A percentile compares a stretch with the other conserved stretches of the same genome.
Conservation (phyloP, 2,797 vertebrate genomes). For the Chelonia mydas region DNA sequence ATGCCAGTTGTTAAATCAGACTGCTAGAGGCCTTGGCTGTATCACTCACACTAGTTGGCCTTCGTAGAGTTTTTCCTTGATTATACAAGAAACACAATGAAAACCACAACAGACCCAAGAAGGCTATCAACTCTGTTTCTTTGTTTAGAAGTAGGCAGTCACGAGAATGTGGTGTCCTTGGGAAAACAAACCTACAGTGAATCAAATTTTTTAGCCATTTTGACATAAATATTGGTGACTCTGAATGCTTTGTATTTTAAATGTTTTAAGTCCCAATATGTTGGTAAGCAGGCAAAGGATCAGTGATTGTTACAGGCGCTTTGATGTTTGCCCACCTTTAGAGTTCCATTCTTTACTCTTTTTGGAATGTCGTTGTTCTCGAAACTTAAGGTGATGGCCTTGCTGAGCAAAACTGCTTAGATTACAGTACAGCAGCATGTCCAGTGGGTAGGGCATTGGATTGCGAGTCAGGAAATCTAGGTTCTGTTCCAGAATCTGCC, state of each 20-base stretch:
- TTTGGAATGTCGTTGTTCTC: not conserved
- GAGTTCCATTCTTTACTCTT: not conserved
- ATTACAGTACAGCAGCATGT: not conserved
- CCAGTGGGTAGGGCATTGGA: not conserved
- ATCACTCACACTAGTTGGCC: not conserved
- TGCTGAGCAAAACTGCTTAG: not conserved
- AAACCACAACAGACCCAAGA: not conserved
- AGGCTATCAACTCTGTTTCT: not conserved
- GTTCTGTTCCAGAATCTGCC: not conserved
- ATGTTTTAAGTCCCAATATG: not conserved
- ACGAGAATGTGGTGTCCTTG: constrained; percentile 18
- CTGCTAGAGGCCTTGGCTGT: not conserved
- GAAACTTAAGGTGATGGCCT: not conserved
- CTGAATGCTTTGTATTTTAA: not conserved
- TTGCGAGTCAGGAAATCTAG: not conserved
- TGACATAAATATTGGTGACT: not conserved
- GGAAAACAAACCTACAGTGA: not conserved
- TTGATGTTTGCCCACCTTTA: not conserved
- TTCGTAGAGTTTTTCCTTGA: constrained; percentile 29
- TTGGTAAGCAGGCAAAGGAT: not conserved
- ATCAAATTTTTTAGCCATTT: not conserved
- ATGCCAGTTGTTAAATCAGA: not conserved
- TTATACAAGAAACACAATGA: not conserved
- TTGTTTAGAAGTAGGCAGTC: not conserved
- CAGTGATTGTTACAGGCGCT: not conserved